A percentile compares a stretch with the other conserved stretches of the same genome.
Conservation (phyloP, 2,888 invertebrate species). For the Drosophila barbarae region DNA sequence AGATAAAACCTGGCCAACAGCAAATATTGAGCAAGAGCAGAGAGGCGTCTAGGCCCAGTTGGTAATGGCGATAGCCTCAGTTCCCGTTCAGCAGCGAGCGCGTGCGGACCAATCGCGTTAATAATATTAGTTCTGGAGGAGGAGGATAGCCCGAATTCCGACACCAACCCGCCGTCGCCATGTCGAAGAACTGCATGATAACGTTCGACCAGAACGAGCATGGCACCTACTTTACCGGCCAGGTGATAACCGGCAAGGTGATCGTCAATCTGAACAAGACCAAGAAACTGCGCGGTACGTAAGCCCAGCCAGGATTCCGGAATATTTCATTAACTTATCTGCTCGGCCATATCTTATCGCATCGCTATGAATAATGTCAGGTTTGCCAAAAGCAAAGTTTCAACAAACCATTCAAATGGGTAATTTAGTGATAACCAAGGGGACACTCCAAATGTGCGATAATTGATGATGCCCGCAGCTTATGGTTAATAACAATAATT, state of each 20-base stretch:
- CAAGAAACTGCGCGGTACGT: slow-evolving; percentile 77
- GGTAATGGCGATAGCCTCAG: slow-evolving; percentile 34
- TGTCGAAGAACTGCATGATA: slow-evolving; percentile 76
- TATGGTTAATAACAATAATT: not conserved
- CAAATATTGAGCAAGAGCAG: slow-evolving; percentile 10
- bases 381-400: slow-evolving; percentile 32
- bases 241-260: slow-evolving; percentile 76
- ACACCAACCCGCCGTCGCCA: slow-evolving; percentile 26
- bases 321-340: slow-evolving; percentile 20
- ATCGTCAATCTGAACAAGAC: slow-evolving; percentile 73
- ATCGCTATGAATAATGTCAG: slow-evolving; percentile 13
- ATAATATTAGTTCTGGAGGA: not conserved
- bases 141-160: not conserved
- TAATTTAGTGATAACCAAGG: slow-evolving; percentile 53
- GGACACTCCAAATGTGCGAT: slow-evolving; percentile 44
- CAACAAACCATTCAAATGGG: slow-evolving; percentile 36
- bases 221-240: slow-evolving; percentile 81
- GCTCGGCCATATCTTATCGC: slow-evolving; percentile 51
- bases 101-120: slow-evolving; percentile 35
- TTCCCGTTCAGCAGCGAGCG: slow-evolving; percentile 47
- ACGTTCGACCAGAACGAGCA: slow-evolving; percentile 83
- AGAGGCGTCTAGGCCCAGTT: slow-evolving; percentile 17
- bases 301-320: not conserved
- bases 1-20: slow-evolving; percentile 20
- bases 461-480: slow-evolving; percentile 50